Base-by-base conservation (phyloP, 30 jellyfish, hydroid and myxozoan species). In the Aurelia sp. region DNA sequence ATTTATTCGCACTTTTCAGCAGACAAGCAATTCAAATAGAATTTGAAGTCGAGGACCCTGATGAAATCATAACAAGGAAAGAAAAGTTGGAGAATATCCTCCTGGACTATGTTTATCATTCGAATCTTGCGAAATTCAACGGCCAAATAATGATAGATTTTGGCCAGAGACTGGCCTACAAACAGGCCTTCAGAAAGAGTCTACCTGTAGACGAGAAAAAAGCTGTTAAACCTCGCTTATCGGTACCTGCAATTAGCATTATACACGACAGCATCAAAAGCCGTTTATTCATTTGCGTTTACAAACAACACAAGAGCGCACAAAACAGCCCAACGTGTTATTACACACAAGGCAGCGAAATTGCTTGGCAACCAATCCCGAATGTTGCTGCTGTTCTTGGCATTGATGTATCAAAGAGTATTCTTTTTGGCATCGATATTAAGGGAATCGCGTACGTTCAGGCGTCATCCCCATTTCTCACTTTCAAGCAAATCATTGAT, bases 51-150 rank as follows among this genome's bases (percentile, higher is more conserved):
- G 15, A 11, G 11, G 15, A n/a, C 15, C 35, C 35, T 61, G 33
- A 61, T 6, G 15, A 6, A 12, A 6, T 61, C 4, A 5, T n/a
- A 12, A 6, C 3, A 23, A 3, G 17, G 7, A 61, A 61, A 10
- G 62, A 21, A 47, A 44, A 0, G 15, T 0, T 44, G 9, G 55
- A 44, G 15, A 9, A 35, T 11, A 53, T 74, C 11, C 30, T 74
- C 0, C 6, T 74, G 15, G 75, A 74, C 16, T 74, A 16, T 74
- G 40, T 17, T 5, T 74, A 74, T 57, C 85, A n/a, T 27, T 51
- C 85, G 47, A 74, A 74, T 35, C 40, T 65, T 21, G 41, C 60
- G 30, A 55, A 53, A 74, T 74, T 74, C 59, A 74, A 74, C 37
- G 85, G 85, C 58, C 59, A 18, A 52, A 27, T 59, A 57, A 31